Conservation (phyloP, 2,113 vertebrate genomes). For the Oceanites oceanicus region DNA sequence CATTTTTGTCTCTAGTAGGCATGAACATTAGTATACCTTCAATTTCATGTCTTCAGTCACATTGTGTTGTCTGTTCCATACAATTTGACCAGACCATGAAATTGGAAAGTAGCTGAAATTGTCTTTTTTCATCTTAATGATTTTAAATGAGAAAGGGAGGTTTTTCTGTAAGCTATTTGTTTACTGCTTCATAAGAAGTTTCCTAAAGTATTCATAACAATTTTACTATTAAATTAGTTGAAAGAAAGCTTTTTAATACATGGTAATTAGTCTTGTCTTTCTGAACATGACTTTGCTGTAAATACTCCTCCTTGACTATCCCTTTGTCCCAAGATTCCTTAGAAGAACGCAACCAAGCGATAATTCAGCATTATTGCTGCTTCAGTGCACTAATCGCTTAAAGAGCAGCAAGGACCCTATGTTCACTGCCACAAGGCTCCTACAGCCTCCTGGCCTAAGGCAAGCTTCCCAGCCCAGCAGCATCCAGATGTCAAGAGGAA, state of each 20-base stretch:
- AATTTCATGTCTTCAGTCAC: constrained; percentile 37
- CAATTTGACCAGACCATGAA: constrained; percentile 37
- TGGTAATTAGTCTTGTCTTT: constrained; percentile 76
- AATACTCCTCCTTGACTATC: constrained; percentile 76
- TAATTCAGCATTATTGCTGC: constrained; percentile 90
- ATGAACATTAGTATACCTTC: constrained; percentile 36
- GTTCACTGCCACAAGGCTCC: constrained; percentile 88
- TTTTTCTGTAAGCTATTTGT: background rate
- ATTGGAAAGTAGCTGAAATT: constrained; percentile 52
- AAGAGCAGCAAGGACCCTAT: constrained; percentile 84
- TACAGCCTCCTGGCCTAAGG: constrained; percentile 87
- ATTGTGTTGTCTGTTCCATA: constrained; percentile 18
- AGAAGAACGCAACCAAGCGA: constrained; percentile 85
- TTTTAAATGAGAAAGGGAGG: constrained; percentile 48
- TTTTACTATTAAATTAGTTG: constrained; percentile 61
- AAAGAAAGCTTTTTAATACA: constrained; percentile 70
- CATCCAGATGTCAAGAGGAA: constrained; percentile 96
- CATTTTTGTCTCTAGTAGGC: constrained; percentile 35
- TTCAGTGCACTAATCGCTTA: constrained; percentile 87
- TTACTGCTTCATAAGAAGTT: constrained; percentile 45
- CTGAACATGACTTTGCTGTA: constrained; percentile 76
- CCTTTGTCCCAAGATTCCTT: constrained; percentile 85
- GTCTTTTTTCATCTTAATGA: constrained; percentile 16
- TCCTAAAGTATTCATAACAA: constrained; percentile 29
- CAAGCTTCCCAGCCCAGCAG: constrained; percentile 83